phyloP scores from a whole-genome alignment of 2,113 vertebrate genomes.

The Cololabis saira region DNA sequence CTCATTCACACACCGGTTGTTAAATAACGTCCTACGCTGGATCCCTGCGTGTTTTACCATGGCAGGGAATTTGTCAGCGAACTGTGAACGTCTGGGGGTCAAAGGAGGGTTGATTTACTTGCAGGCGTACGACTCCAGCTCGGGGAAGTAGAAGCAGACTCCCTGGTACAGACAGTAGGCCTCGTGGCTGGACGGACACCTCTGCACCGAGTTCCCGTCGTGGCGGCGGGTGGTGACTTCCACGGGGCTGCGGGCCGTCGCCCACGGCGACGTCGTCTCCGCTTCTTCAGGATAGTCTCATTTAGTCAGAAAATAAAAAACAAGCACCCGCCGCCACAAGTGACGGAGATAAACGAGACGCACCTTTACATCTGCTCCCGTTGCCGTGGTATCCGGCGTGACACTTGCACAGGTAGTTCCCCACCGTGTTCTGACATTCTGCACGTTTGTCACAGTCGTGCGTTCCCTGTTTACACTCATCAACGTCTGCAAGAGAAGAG shows the following conservation, averaged over 20 bases:
- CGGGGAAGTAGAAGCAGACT: slow-evolving; percentile 87
- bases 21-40: too few relatives aligned
- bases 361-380: slow-evolving; percentile 73
- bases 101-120: slow-evolving; percentile 81
- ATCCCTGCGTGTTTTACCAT: too few relatives aligned
- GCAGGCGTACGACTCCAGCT: slow-evolving; percentile 88
- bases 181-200: slow-evolving; percentile 83
- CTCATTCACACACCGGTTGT: too few relatives aligned
- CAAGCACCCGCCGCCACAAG: neutral
- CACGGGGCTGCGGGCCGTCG: slow-evolving; percentile 48
- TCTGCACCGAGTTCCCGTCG: slow-evolving; percentile 51
- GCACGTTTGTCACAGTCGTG: slow-evolving; percentile 80
- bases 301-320: neutral
- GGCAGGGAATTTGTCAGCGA: neutral
- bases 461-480: slow-evolving; percentile 78
- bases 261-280: slow-evolving; percentile 14
- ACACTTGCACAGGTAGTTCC: slow-evolving; percentile 79
- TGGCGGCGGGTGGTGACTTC: slow-evolving; percentile 60
- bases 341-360: neutral
- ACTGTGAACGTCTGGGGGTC: neutral
- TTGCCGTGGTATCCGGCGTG: slow-evolving; percentile 60
- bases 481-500: slow-evolving; percentile 78
- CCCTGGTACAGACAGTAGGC: slow-evolving; percentile 90
- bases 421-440: slow-evolving; percentile 81
- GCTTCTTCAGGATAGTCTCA: slow-evolving; percentile 21